Percentiles rank a stretch among this genome's conserved stretches.
Conservation (phyloP, 2,888 invertebrate species). For the Masnerella sp. region DNA sequence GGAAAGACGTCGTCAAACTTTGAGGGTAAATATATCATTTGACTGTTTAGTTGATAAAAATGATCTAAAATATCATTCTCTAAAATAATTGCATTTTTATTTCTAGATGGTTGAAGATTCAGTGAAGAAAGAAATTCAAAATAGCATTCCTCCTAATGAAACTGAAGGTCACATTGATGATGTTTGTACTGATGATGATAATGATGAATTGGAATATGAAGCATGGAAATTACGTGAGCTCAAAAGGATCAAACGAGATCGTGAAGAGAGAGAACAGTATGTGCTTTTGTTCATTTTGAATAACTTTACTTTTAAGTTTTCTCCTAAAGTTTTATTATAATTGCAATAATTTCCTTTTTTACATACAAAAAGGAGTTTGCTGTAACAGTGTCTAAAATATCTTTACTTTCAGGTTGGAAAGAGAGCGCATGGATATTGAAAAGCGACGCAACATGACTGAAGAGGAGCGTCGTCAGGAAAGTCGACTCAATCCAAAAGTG, state of each 20-base stretch:
- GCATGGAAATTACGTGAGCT: conserved; percentile 98
- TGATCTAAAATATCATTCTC: too few species aligned
- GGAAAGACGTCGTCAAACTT: conserved; percentile 91
- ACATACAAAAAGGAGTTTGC: too few species aligned
- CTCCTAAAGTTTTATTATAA: too few species aligned
- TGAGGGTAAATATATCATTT: conserved; percentile 79
- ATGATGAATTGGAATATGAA: conserved; percentile 97
- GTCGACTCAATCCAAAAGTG: conserved; percentile 92
- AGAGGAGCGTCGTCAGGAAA: conserved; percentile 94
- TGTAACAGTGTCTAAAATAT: too few species aligned
- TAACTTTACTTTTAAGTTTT: too few species aligned
- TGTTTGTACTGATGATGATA: conserved; percentile 96
- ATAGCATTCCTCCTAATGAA: conserved; percentile 78
- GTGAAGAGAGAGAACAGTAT: conserved; percentile 95
- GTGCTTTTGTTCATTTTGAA: conserved; percentile 72
- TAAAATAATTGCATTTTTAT: not conserved
- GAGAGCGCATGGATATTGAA: conserved; percentile 92
- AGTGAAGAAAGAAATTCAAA: conserved; percentile 88
- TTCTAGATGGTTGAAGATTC: conserved; percentile 90
- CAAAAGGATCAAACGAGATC: conserved; percentile 96
- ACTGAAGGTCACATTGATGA: conserved; percentile 89
- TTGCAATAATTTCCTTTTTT: too few species aligned
- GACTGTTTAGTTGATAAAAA: too few species aligned
- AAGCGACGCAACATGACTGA: conserved; percentile 95
- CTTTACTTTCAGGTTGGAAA: conserved; percentile 87